Evolutionary conservation across 23 tunicate genomes (phyloP).

Genomic region (Phallusia fumigata): DNA sequence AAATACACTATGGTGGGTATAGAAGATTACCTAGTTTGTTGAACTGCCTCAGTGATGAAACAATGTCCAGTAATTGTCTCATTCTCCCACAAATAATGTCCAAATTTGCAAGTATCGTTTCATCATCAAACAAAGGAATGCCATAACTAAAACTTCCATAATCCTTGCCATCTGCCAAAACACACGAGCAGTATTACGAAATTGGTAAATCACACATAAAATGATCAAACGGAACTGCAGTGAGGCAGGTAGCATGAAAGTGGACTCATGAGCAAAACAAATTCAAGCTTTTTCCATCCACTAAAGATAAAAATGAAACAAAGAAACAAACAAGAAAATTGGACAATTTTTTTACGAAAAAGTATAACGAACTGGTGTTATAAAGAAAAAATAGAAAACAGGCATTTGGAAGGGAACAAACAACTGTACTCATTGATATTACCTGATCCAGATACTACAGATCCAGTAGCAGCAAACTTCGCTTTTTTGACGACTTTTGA

Average conservation of each 20-base stretch:
- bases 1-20: no score
- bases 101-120: constrained; percentile 65
- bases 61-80: constrained; percentile 65
- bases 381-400: no score
- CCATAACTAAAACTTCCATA: constrained; percentile 46
- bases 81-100: constrained; percentile 71
- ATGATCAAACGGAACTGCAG: no score
- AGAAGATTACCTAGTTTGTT: constrained; percentile 48
- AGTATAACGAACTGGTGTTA: no score
- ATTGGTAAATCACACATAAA: no score
- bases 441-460: constrained; percentile 90
- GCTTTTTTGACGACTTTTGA: constrained; percentile 40
- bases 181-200: not conserved
- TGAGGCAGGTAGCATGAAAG: no score
- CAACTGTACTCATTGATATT: not conserved
- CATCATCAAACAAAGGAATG: constrained; percentile 72
- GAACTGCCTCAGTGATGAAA: constrained; percentile 77
- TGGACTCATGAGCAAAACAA: no score
- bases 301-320: no score
- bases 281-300: no score
- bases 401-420: no score
- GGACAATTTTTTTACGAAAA: no score
- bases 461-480: constrained; percentile 58
- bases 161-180: constrained; percentile 59
- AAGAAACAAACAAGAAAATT: no score